Base-by-base conservation (phyloP, 2,797 vertebrate species). In the Diceros bicornis region DNA sequence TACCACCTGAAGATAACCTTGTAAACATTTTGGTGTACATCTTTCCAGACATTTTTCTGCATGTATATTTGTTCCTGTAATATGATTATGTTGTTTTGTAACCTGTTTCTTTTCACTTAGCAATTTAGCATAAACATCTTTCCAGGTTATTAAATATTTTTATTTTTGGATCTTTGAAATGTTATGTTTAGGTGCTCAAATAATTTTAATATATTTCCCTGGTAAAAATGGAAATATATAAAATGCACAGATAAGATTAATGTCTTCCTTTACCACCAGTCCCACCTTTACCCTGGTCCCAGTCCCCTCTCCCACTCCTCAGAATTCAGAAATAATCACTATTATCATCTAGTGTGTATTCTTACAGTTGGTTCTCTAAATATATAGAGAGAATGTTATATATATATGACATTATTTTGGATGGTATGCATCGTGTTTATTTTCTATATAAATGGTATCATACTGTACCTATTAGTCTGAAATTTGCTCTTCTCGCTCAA, bases 11-110 rank as follows among this genome's bases (percentile, higher is more conserved):
- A 89, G 85, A 90, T 79, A 90, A 90, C 9, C 13, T 2, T 82
- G 29, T 87, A 95, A 86, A 82, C 11, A 89, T 92, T 83, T 83
- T 68, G 62, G 7, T n/a, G 18, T 71, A 62, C 34, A 44, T 59
- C 17, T 13, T 57, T 92, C 8, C 79, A 95, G 47, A 85, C 50
- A 92, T 90, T 93, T 75, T 91, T 75, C 66, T 86, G 20, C 81
- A 52, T 52, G 23, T 75, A 23, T 86, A 93, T 93, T 82, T 97
- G 81, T 61, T 74, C 11, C 37, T 93, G 7, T 52, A 79, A 55
- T 68, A 21, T 68, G 29, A 85, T 71, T 59, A 32, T 32, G 17
- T 52, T 69, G 23, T 62, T 94, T 83, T 88, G 34, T 57, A 83
- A 84, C 8, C 34, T 84, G 37, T 94, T 74, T 91, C 11, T 74